Evolutionary conservation across 2,888 invertebrate genomes (phyloP), one percentile per base, ranked within the genome.

Genomic region (Drosophila mimetica): DNA sequence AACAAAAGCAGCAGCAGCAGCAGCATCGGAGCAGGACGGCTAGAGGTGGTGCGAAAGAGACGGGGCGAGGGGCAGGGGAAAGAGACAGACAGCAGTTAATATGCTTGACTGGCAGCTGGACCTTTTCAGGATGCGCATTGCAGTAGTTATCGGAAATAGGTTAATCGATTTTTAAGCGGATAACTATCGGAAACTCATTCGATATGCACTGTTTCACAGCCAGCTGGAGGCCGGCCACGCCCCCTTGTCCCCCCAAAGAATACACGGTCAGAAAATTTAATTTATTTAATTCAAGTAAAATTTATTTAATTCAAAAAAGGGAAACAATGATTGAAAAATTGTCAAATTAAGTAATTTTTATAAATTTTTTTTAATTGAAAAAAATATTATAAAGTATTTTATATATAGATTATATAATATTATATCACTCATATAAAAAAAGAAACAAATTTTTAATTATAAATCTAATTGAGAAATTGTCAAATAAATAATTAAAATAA

Each of bases 121-220:
- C 51, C 14, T 47, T 41, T 46, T 46, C 70, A 60, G 79, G 79
- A 82, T 87, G 89, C 89, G 89, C 89, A 90, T 84, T 90, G 90
- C 90, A 87, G 90, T 86, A 79, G 88, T 86, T 88, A 90, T 90
- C 89, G 89, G 89, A 90, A 89, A 90, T 90, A 80, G 89, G 90
- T 90, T 90, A 90, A 90, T 90, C 90, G 90, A 89, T 88, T 90
- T 89, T 89, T 86, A 90, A 90, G 86, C 85, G 87, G 84, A 89
- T 85, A 73, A 78, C 89, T 86, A 86, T 88, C 84, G 89, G 85
- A 89, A 89, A 81, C 87, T 78, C 86, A 84, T 89, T 79, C 86
- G 85, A 85, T 86, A 89, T 79, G 89, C 88, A 82, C 86, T 88
- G 89, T 78, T 89, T 81, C 83, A 75, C 82, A 81, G 53, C 34